These are phyloP conservation scores for Sebastes wilsoni DNA, from an alignment of 2,797 vertebrate species.

Conservation along the genomic window DNA sequence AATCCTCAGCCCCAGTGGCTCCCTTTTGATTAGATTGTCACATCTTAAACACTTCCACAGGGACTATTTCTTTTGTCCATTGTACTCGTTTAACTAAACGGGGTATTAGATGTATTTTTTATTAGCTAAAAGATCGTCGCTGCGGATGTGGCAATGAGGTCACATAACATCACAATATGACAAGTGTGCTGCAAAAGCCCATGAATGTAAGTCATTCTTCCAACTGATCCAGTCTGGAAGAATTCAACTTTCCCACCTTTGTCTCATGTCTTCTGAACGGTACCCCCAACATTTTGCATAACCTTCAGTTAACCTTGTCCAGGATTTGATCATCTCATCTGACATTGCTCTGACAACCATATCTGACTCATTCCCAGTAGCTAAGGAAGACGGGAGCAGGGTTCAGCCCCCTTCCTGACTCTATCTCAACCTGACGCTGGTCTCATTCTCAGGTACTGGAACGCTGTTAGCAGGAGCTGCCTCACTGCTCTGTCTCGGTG, in stretches of 20 bases:
- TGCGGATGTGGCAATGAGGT: conserved; percentile 38
- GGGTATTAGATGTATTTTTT: conserved; percentile 54
- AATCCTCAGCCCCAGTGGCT: conserved; percentile 68
- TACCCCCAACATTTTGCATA: conserved; percentile 50
- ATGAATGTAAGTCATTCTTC: conserved; percentile 37
- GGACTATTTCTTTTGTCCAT: conserved; percentile 58
- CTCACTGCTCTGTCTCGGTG: conserved; percentile 83
- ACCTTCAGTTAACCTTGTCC: conserved; percentile 66
- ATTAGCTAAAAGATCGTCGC: conserved; percentile 43
- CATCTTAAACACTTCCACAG: conserved; percentile 65
- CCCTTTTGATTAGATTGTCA: conserved; percentile 75
- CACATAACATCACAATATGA: conserved; percentile 21
- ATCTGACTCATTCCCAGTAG: conserved; percentile 70
- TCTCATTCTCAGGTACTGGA: conserved; percentile 84
- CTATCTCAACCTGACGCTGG: conserved; percentile 79
- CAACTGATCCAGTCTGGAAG: conserved; percentile 47
- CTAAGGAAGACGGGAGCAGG: conserved; percentile 54
- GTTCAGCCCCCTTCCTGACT: conserved; percentile 57
- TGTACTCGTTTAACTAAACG: conserved; percentile 63
- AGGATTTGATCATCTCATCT: conserved; percentile 80
- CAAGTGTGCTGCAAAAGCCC: conserved; percentile 24
- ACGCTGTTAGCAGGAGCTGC: conserved; percentile 82
- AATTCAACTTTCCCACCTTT: conserved; percentile 25
- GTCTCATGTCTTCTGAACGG: conserved; percentile 45
- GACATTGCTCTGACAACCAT: conserved; percentile 76